phyloP scores from a whole-genome alignment of 1,140 invertebrate genomes.

The Drosophila gunungcola region DNA sequence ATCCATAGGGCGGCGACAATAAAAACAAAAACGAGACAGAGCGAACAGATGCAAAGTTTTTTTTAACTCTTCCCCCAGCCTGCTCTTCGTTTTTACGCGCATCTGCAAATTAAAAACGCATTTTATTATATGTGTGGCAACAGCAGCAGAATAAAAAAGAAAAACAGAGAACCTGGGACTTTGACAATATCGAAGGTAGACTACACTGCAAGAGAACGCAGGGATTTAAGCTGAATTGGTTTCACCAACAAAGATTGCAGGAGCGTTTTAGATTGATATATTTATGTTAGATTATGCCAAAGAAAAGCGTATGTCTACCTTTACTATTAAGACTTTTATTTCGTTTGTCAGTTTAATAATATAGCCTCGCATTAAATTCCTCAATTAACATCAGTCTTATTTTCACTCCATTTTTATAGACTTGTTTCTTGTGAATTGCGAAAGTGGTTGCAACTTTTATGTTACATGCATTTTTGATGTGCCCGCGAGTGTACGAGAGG shows the following conservation, averaged over 20 bases:
- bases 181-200: conserved; percentile 65
- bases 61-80: conserved; percentile 9
- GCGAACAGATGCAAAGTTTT: conserved; percentile 58
- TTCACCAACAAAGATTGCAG: too few species aligned
- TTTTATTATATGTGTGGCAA: conserved; percentile 74
- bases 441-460: conserved; percentile 60
- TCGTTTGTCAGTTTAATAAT: neutral
- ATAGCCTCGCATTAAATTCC: neutral
- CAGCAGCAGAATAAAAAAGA: conserved; percentile 20
- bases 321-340: too few species aligned
- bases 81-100: conserved; percentile 58
- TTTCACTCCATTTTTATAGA: neutral
- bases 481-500: conserved; percentile 40
- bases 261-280: neutral
- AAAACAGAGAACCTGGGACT: conserved; percentile 30
- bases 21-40: conserved; percentile 63
- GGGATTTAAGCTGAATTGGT: neutral
- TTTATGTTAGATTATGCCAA: neutral
- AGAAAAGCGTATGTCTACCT: too few species aligned
- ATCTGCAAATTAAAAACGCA: conserved; percentile 84
- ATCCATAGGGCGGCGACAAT: conserved; percentile 61
- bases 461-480: conserved; percentile 28
- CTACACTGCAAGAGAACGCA: conserved; percentile 32
- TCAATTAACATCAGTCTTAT: neutral
- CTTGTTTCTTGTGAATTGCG: conserved; percentile 27